Percentiles rank a stretch among this genome's conserved stretches.
Evolutionary conservation across 1,140 invertebrate genomes (phyloP).

Genomic region (Agrypnia vestita): DNA sequence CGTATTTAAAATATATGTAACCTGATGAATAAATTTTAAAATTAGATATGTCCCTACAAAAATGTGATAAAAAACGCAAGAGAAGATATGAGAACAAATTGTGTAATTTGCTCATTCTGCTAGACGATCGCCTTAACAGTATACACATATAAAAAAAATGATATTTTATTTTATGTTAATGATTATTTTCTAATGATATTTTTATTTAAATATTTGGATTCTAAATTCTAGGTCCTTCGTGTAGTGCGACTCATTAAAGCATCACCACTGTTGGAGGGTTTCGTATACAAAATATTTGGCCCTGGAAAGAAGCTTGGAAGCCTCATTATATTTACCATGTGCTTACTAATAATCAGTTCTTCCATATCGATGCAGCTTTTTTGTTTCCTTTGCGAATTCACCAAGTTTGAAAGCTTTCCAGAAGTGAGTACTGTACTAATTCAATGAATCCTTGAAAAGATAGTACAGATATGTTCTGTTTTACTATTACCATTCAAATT

Average conservation of each 20-base stretch:
- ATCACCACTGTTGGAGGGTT: constrained; percentile 98
- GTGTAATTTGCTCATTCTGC: no score
- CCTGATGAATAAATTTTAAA: no score
- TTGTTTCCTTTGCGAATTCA: constrained; percentile 94
- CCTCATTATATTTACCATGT: constrained; percentile 99
- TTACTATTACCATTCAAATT: no score
- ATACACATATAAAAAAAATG: no score
- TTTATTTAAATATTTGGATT: constrained; percentile 48
- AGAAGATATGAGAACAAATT: no score
- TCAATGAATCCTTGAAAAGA: neutral
- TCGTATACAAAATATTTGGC: constrained; percentile 99
- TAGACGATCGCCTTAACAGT: no score
- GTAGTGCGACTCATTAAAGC: constrained; percentile 98
- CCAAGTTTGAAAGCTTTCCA: constrained; percentile 98
- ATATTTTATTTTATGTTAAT: no score
- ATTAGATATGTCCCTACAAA: no score
- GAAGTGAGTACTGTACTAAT: constrained; percentile 81
- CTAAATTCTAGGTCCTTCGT: constrained; percentile 84
- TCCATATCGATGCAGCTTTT: constrained; percentile 99
- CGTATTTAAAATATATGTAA: no score
- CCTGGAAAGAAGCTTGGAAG: constrained; percentile 99
- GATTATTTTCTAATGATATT: no score
- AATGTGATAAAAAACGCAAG: no score
- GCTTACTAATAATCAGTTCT: constrained; percentile 97
- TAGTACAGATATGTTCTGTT: no score